phyloP scores from a whole-genome alignment of 2,113 vertebrate species.

The Dromaius novaehollandiae region DNA sequence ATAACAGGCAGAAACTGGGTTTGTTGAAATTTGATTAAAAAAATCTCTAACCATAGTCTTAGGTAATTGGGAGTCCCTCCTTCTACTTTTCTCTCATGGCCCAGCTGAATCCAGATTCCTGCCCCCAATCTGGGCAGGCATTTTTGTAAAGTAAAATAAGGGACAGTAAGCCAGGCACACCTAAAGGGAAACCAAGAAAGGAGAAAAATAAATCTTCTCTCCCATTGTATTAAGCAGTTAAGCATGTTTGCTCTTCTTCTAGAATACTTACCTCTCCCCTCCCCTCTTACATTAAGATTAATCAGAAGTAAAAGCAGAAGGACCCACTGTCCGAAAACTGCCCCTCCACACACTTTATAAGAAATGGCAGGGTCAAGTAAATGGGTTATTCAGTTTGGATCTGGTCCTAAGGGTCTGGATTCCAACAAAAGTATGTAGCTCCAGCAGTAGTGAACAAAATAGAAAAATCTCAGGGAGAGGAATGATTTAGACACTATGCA shows the following conservation, averaged over 20 bases:
- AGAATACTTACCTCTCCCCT: neutral
- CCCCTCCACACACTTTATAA: neutral
- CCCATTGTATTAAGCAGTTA: neutral
- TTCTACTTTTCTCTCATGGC: neutral
- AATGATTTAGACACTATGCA: neutral
- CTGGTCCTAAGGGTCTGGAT: neutral
- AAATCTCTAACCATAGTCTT: neutral
- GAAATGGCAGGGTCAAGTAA: neutral
- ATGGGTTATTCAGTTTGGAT: neutral
- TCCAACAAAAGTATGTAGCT: neutral
- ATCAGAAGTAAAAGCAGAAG: neutral
- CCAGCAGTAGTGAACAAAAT: neutral
- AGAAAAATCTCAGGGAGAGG: neutral
- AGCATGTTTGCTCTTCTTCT: neutral
- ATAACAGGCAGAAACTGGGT: neutral
- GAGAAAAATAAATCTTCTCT: neutral
- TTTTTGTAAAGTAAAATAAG: no score
- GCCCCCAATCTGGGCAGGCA: no score
- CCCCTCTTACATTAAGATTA: neutral
- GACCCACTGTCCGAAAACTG: neutral
- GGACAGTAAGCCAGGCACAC: neutral
- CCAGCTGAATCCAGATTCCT: no score
- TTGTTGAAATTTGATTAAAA: neutral
- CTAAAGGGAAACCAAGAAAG: neutral
- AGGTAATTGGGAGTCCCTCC: neutral